Conservation (phyloP, 2,797 vertebrate genomes). For the Poeciliopsis turneri region DNA sequence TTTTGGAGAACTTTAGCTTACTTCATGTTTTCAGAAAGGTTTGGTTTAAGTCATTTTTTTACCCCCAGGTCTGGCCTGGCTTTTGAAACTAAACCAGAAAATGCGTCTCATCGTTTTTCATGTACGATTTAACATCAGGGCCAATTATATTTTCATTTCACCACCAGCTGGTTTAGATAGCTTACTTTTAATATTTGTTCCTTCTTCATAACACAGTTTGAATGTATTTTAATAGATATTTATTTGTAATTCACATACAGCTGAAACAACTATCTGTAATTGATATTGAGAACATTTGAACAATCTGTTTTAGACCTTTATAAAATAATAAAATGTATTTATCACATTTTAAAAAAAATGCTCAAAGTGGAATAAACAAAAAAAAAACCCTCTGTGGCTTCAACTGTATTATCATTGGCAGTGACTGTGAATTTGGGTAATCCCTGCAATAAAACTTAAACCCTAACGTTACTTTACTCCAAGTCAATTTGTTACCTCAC, state of each 20-base stretch:
- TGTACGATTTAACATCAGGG: background rate
- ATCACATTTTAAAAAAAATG: background rate
- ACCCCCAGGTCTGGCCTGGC: background rate
- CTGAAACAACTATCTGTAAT: background rate
- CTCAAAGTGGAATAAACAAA: constrained; percentile 24
- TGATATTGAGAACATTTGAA: background rate
- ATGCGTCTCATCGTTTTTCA: background rate
- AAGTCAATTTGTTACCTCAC: constrained; percentile 27
- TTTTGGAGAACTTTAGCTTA: background rate
- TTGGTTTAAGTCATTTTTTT: background rate
- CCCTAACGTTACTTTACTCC: constrained; percentile 22
- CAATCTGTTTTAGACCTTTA: background rate
- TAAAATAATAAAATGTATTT: background rate
- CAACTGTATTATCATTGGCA: constrained; percentile 44
- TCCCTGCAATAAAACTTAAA: constrained; percentile 24
- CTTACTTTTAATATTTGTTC: background rate
- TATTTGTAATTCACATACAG: background rate
- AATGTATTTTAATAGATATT: background rate
- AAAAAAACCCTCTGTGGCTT: constrained; percentile 27
- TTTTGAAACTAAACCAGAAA: background rate
- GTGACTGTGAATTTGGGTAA: constrained; percentile 37
- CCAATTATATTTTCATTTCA: background rate
- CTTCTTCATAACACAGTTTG: background rate
- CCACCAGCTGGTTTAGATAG: background rate
- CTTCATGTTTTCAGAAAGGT: background rate